Evolutionary conservation across 2,797 vertebrate species (phyloP), one percentile per base, ranked within the genome.

Genomic region (Sebastiscus albofasciatus): DNA sequence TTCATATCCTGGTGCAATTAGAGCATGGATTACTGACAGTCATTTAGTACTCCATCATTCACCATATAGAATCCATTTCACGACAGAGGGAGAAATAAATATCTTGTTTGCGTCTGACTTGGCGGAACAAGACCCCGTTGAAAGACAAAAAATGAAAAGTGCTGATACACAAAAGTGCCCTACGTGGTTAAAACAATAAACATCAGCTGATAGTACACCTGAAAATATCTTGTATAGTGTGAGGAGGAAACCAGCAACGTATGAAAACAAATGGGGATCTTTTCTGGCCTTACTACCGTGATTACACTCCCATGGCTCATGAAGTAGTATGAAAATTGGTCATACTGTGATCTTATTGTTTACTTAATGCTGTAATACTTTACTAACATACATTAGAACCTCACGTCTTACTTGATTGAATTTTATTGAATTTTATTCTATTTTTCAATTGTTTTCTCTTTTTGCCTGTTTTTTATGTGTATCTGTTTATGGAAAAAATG

Each of bases 31-130:
- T 33, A 70, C 65, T 27, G 60, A 16, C 13, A 75, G 29, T 72
- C 65, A 75, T 75, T 72, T 39, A 67, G 72, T 58, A 70, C 34
- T 64, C 64, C 64, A 52, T 72, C 79, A 61, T 52, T 85, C 82
- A 77, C 8, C 54, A 12, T 22, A 77, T 24, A 67, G 20, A 81
- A 76, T 83, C 39, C 16, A 55, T 71, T 61, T 66, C 61, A 54
- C 61, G 52, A 56, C 65, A 65, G 55, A 67, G 4, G 12, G 4
- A 54, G 68, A 58, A 54, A 66, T 39, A 42, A 24, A 84, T 81
- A 77, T 64, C 58, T 55, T 70, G 61, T 71, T 74, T 67, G 56
- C 22, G 22, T 69, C 80, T 75, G 61, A 64, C 1, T 16, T 13
- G 54, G 59, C 59, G 24, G 58, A 68, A 36, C 13, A 59, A 64